These are phyloP conservation scores for Temnothorax curvispinosus DNA, from an alignment of 1,140 invertebrate species.

Conservation along the genomic window DNA sequence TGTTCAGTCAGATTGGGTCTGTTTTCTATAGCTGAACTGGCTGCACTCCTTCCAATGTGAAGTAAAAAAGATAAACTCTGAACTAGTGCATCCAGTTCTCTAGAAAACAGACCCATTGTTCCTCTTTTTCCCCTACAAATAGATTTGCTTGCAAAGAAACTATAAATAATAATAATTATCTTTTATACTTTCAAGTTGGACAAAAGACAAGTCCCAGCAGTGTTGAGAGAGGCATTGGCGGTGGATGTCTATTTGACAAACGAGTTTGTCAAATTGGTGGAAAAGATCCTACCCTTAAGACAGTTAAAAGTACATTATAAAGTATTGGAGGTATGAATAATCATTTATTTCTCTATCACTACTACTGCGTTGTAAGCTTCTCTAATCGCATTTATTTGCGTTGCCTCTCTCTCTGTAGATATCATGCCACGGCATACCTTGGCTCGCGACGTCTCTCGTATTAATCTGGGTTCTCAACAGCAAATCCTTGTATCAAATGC, in stretches of 20 bases:
- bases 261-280: slow-evolving; percentile 87
- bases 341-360: background rate
- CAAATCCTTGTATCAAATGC: slow-evolving; percentile 90
- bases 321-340: slow-evolving; percentile 88
- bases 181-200: slow-evolving; percentile 30
- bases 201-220: slow-evolving; percentile 84
- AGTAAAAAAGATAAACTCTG: too few relatives aligned
- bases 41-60: too few relatives aligned
- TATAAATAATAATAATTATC: background rate
- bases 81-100: too few relatives aligned
- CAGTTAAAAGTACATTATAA: slow-evolving; percentile 88
- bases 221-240: slow-evolving; percentile 86
- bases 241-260: slow-evolving; percentile 89
- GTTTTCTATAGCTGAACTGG: too few relatives aligned
- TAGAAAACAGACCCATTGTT: too few relatives aligned
- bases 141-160: background rate
- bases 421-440: slow-evolving; percentile 95
- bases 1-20: background rate
- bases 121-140: background rate
- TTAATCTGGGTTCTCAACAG: slow-evolving; percentile 91
- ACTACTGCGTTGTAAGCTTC: background rate
- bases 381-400: slow-evolving; percentile 6
- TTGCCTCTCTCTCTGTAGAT: slow-evolving; percentile 87
- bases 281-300: slow-evolving; percentile 87
- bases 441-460: slow-evolving; percentile 91